Evolutionary conservation across 2,888 invertebrate genomes (phyloP).

Genomic region (Blera fallax): DNA sequence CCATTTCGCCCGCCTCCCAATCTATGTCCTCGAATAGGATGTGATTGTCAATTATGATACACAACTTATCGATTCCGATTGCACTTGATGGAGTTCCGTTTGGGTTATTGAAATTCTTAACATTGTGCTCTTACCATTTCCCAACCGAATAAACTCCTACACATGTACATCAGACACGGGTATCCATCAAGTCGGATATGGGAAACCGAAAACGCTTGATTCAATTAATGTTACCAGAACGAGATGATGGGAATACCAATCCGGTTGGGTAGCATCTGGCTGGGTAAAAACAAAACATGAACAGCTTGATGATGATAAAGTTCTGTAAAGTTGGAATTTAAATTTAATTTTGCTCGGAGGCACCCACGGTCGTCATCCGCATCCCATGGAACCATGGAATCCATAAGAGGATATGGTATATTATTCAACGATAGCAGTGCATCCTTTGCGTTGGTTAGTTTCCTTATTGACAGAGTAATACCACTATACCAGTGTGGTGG

Average conservation of each 20-base stretch:
- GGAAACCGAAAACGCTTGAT: not conserved
- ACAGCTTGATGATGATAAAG: not conserved
- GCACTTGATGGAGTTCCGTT: conserved; percentile 17
- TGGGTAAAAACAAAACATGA: not conserved
- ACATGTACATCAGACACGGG: no score
- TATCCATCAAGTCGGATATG: not conserved
- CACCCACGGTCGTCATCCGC: not conserved
- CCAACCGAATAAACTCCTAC: not conserved
- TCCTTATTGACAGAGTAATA: not conserved
- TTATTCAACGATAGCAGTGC: not conserved
- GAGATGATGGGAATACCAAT: not conserved
- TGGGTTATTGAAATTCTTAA: not conserved
- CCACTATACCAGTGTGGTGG: not conserved
- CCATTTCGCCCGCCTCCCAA: no score
- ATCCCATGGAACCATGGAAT: not conserved
- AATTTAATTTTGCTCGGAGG: conserved; percentile 26
- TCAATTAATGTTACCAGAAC: conserved; percentile 11
- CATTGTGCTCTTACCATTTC: not conserved
- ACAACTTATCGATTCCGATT: conserved; percentile 11
- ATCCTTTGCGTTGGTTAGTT: not conserved
- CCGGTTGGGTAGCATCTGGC: not conserved
- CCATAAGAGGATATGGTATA: not conserved
- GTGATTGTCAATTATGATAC: conserved; percentile 24
- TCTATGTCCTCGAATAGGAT: not conserved
- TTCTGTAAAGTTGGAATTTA: conserved; percentile 8